Evolutionary conservation across 2,113 vertebrate genomes (phyloP).

Genomic region (Panthera uncia): DNA sequence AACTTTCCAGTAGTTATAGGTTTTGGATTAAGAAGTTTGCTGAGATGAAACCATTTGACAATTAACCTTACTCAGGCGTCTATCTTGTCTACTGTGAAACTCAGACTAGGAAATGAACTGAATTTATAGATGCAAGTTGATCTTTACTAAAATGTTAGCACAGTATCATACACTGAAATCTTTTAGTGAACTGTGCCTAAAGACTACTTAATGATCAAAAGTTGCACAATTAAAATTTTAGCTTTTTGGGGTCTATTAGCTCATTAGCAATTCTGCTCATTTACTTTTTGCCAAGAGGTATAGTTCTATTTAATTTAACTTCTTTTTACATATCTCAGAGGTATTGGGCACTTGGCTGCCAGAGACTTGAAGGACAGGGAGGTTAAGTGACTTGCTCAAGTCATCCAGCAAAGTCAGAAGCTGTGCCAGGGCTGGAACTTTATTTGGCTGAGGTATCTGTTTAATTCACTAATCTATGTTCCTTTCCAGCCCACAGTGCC

Average conservation of each 20-base stretch:
- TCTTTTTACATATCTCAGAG: not conserved
- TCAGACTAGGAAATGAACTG: not conserved
- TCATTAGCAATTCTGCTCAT: not conserved
- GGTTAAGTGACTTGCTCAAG: not conserved
- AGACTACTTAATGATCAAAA: not conserved
- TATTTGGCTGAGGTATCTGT: not conserved
- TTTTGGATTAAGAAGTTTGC: not conserved
- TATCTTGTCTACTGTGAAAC: not conserved
- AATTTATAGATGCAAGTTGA: not conserved
- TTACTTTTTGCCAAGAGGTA: not conserved
- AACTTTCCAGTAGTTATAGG: not conserved
- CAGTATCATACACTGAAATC: not conserved
- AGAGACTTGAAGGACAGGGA: not conserved
- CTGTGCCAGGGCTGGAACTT: not conserved
- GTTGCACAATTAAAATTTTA: not conserved
- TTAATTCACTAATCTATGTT: not conserved
- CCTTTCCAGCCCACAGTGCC: not conserved
- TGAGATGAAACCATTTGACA: not conserved
- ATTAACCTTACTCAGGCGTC: not conserved
- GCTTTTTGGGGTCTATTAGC: not conserved
- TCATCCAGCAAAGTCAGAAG: not conserved
- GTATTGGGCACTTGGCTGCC: not conserved
- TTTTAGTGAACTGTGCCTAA: not conserved
- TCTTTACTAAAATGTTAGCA: not conserved
- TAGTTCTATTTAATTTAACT: not conserved